Evolutionary conservation across 2,888 invertebrate genomes (phyloP), one percentile per base, ranked within the genome.

Genomic region (Clitarchus hookeri): DNA sequence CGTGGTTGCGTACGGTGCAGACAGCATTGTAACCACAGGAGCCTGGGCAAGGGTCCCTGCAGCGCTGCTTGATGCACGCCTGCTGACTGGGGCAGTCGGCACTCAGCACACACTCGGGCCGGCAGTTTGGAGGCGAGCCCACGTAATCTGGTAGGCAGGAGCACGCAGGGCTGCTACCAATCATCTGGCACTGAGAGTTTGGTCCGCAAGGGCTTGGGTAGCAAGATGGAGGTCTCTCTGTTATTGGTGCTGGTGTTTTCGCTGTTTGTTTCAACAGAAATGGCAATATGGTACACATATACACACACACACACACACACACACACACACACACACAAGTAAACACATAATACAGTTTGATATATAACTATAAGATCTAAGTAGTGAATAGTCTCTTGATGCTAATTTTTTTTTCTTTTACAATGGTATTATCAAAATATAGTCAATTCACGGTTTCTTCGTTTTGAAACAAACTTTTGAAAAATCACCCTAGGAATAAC

Each of bases 121-220:
- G 93, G 90, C 96, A 97, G 86, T 94, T 94, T 2, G 96, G 96
- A 86, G 96, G 97, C 27, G 94, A 93, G n/a, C 97, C 97, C 79
- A 95, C 94, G 89, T 94, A 96, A 89, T 95, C 94, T n/a, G 94
- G 94, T 84, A 95, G 91, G 90, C 97, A 97, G 0, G 96, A 96
- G 90, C 97, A 97, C 0, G 95, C 96, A 86, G 95, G 96, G 89
- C 93, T 95, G 88, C 94, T 95, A 65, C 94, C 94, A 88, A 95
- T 92, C 88, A 96, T 93, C 90, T 96, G 96, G 89, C 97, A 97
- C 87, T 95, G 94, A 0, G 97, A 95, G 91, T 97, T 96, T 1
- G 96, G 95, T 27, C 97, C 97, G 90, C 97, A 97, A 0, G 97
- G 97, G 36, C 96, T 96, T 84, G 97, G 97, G 48, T 93, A 93